Evolutionary conservation across 2,797 vertebrate species (phyloP).

Genomic region (Dicrostonyx torquatus): DNA sequence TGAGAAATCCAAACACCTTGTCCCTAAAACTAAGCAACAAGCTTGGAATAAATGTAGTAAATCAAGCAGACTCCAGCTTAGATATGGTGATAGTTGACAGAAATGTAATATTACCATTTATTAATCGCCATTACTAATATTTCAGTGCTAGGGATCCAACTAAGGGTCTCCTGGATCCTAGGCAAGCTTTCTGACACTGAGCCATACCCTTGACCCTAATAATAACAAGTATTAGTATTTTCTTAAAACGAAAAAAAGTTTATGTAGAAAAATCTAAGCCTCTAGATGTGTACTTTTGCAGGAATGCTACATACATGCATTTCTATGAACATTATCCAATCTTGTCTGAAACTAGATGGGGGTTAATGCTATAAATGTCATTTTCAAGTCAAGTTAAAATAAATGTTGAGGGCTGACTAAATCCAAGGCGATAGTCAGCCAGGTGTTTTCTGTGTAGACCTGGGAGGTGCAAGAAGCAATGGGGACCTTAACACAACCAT

Average conservation of each 20-base stretch:
- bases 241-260: neutral
- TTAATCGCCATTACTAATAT: neutral
- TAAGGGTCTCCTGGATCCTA: neutral
- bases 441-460: neutral
- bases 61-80: neutral
- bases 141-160: neutral
- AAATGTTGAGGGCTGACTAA: neutral
- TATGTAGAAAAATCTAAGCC: neutral
- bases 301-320: too few species aligned
- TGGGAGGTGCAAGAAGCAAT: neutral
- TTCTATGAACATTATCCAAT: neutral
- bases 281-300: neutral
- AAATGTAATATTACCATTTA: neutral
- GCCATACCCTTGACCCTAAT: neutral
- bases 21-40: neutral
- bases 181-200: neutral
- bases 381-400: neutral
- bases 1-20: neutral
- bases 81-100: neutral
- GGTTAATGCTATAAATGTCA: neutral
- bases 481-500: neutral
- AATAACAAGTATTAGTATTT: neutral
- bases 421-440: neutral
- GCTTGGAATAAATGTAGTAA: neutral
- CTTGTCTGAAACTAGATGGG: neutral